Conservation (phyloP, 2,888 invertebrate species). For the Ennomos fuscantarius region DNA sequence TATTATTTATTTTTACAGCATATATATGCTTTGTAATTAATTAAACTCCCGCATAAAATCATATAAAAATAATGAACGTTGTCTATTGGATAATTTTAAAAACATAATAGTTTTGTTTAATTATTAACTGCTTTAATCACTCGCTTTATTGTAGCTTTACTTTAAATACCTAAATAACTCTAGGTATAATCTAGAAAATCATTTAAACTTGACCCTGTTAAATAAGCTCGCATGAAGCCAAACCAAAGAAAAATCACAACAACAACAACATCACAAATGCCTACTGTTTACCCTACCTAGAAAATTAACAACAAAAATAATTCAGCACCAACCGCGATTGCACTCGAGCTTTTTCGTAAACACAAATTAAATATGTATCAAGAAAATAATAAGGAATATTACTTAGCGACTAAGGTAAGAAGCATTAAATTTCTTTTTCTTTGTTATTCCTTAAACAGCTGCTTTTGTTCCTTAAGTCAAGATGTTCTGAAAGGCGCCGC, state of each 20-base stretch:
- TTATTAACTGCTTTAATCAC: too few species aligned
- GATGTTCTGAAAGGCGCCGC: constrained; percentile 54
- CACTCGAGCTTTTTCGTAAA: constrained; percentile 15
- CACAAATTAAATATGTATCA: constrained; percentile 29
- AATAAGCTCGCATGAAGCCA: too few species aligned
- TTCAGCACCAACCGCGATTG: constrained; percentile 21
- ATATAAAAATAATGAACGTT: too few species aligned
- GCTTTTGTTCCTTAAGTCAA: constrained; percentile 54
- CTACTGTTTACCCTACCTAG: constrained; percentile 22
- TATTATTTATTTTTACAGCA: too few species aligned
- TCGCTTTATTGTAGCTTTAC: too few species aligned
- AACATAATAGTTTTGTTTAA: too few species aligned
- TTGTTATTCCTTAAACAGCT: constrained; percentile 52
- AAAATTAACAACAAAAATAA: constrained; percentile 26
- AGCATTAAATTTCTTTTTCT: constrained; percentile 52
- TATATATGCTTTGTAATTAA: too few species aligned
- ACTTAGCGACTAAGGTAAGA: constrained; percentile 35
- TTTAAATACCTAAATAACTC: too few species aligned
- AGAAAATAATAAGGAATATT: constrained; percentile 27
- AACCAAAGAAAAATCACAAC: not conserved
- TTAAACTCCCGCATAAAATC: too few species aligned
- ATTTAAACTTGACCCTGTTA: too few species aligned
- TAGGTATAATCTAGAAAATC: too few species aligned
- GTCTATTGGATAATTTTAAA: too few species aligned
- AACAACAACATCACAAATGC: constrained; percentile 11